Base-by-base conservation (phyloP, 1,140 invertebrate genomes). In the Drosophila paulistorum region DNA sequence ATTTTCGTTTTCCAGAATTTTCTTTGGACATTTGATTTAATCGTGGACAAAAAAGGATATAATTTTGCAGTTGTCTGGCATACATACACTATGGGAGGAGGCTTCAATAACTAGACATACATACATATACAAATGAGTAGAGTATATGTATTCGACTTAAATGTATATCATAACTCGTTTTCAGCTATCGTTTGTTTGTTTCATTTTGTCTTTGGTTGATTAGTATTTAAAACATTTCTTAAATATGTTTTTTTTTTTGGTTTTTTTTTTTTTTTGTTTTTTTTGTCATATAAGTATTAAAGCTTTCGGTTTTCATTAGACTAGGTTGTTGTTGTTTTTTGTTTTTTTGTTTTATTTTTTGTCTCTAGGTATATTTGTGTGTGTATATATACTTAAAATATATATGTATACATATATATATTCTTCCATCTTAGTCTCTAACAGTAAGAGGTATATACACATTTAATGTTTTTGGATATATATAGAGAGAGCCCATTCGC, bases 261-360 rank as follows among this genome's bases (percentile, higher is more conserved):
- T 51, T 20, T 89, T 39, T n/a, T n/a, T n/a, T n/a, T 37, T 37
- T 37, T 37, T 1, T 37, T 37, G 10, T 37, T 1, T 37, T 37
- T 37, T 11, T 39, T 39, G 10, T 39, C 37, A 90, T 91, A 91
- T 91, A 90, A 80, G 83, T 91, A 91, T 91, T 91, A 91, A 91
- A 91, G 90, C 90, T 91, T 91, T 91, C 90, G 82, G 89, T 89
- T 91, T 91, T 91, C 90, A 91, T 91, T 89, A 91, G 69, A 74
- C 83, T 91, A 91, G 45, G 45, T 51, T 51, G 45, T 51, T 51
- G 45, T 51, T 51, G 77, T 74, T 78, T 54, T 86, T 81, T 72
- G 70, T 71, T 63, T 77, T 69, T 20, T 48, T 17, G 3, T 23
- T 13, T 48, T 48, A 30, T 30, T 30, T 66, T 79, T 72, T 72